phyloP scores from a whole-genome alignment of 1,140 invertebrate genomes.

The Aplysia californica region DNA sequence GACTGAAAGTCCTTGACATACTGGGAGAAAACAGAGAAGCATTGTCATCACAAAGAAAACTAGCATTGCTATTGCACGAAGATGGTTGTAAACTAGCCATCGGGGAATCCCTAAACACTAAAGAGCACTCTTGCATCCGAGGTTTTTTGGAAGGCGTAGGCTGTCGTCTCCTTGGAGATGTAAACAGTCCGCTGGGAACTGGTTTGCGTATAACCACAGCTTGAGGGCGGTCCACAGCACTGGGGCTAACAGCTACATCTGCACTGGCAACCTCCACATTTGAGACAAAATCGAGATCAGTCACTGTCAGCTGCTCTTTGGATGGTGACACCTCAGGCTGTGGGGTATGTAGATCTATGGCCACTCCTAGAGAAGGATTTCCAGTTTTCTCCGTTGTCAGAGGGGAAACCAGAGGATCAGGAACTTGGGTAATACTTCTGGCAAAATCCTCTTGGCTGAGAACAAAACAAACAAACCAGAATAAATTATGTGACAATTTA shows the following conservation, averaged over 20 bases:
- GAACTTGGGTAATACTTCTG: not conserved
- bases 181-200: slow-evolving; percentile 22
- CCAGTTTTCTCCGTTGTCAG: slow-evolving; percentile 1
- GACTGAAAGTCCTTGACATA: too few relatives aligned
- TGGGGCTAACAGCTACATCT: not conserved
- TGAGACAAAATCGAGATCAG: not conserved
- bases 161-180: slow-evolving; percentile 21
- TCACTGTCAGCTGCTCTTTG: not conserved
- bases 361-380: not conserved
- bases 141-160: slow-evolving; percentile 16
- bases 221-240: not conserved
- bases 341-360: not conserved
- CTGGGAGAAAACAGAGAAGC: too few relatives aligned
- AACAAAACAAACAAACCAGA: not conserved
- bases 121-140: slow-evolving; percentile 22
- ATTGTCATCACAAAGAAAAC: too few relatives aligned
- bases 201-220: slow-evolving; percentile 35
- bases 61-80: not conserved
- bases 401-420: not conserved
- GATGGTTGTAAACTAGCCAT: slow-evolving; percentile 32
- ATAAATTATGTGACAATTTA: too few relatives aligned
- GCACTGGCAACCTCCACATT: not conserved
- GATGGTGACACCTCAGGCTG: not conserved
- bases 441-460: not conserved
- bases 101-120: slow-evolving; percentile 34